These are phyloP conservation scores for Gambusia affinis DNA, from an alignment of 2,113 vertebrate species.

Conservation along the genomic window DNA sequence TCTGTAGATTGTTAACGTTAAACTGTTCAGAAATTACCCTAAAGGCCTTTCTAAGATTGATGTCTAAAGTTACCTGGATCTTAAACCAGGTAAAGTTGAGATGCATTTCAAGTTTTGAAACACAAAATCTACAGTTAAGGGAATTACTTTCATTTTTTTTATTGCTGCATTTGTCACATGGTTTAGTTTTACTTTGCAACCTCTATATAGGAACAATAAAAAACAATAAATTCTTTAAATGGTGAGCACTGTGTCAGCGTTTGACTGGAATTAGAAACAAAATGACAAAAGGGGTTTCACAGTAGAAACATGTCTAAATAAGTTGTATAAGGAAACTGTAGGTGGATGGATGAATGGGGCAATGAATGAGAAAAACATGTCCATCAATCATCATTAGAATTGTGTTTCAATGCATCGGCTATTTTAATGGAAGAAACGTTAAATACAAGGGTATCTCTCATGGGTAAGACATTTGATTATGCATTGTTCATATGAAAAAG, in stretches of 20 bases:
- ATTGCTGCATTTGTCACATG: background rate
- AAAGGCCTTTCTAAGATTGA: background rate
- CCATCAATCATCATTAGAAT: slow-evolving; percentile 28
- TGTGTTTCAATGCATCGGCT: slow-evolving; percentile 3
- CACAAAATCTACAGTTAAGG: background rate
- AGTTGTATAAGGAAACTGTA: slow-evolving; percentile 55
- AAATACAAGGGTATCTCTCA: background rate
- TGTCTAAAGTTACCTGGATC: background rate
- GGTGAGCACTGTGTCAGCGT: background rate
- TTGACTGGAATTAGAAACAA: slow-evolving; percentile 38
- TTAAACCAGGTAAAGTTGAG: background rate
- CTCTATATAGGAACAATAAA: background rate
- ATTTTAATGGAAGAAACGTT: background rate
- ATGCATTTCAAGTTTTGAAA: background rate
- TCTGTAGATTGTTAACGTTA: background rate
- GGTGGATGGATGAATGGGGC: slow-evolving; percentile 1
- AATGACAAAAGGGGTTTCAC: slow-evolving; percentile 26
- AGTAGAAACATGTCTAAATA: slow-evolving; percentile 64
- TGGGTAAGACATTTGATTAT: slow-evolving; percentile 7
- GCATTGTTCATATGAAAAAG: slow-evolving; percentile 4
- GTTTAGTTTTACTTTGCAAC: background rate
- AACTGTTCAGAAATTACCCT: background rate
- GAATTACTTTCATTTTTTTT: background rate
- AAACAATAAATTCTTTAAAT: background rate
- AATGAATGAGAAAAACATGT: slow-evolving; percentile 60